Base-by-base conservation (phyloP, 2,888 invertebrate genomes). In the Melanostoma mellinum region DNA sequence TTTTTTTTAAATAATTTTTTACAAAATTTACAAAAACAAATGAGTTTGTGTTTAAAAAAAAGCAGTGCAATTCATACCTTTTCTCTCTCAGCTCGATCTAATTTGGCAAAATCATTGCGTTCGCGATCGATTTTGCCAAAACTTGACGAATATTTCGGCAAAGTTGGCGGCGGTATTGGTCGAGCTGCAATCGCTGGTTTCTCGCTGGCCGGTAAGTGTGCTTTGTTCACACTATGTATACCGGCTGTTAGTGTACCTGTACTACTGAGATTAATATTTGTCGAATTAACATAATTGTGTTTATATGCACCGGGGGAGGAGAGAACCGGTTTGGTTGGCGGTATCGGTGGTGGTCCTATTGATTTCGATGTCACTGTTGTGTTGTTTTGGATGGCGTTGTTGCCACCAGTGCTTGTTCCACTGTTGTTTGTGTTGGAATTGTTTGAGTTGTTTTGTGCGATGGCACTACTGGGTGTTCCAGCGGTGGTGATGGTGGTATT, bases 111-210 rank as follows among this genome's bases (percentile, higher is more conserved):
- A 86, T 94, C 94, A 89, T 95, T 95, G 20, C 87, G 86, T 50
- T 88, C 88, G 32, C 88, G 88, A 86, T 88, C 88, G 60, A 86
- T 95, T 80, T 95, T 95, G 89, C 94, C 95, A 89, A 95, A 95
- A 86, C 95, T 95, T 74, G 95, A 94, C 88, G 95, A 95, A 90
- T 96, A 96, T 90, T 95, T 96, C 46, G 96, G 96, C 87, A 96
- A 92, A 63, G 95, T 95, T 68, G 96, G 96, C 79, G 96, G 96
- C 86, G 95, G 96, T 87, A 94, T 94, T 71, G 95, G 95, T 87
- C 94, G 92, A 85, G 94, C 93, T 56, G 88, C 88, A 86, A 94
- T 93, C 33, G 87, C 88, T 53, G 88, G 88, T 74, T 88, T 88
- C 76, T 88, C 88, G 76, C 85, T 86, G 50, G 52, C 63, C 56